Evolutionary conservation across 1,140 invertebrate genomes (phyloP).

Genomic region (Callitettix versicolor): DNA sequence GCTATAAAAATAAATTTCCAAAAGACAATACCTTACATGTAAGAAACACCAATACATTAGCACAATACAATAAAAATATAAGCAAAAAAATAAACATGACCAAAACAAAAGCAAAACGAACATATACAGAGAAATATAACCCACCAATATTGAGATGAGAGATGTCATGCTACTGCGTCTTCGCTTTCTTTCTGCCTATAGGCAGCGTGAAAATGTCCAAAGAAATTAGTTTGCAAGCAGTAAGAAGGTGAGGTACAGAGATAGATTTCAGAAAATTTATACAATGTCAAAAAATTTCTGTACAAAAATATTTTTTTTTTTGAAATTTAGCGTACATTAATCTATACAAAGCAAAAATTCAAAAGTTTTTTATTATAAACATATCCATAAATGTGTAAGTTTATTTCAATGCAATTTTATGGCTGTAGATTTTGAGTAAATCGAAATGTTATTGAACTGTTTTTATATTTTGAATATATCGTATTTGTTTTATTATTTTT

Average conservation of each 20-base stretch:
- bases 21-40: too few species aligned
- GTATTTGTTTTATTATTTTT: too few species aligned
- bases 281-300: neutral
- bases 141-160: slow-evolving; percentile 25
- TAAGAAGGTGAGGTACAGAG: neutral
- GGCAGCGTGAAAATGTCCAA: slow-evolving; percentile 17
- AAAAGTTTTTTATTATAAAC: too few species aligned
- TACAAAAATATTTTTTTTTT: neutral
- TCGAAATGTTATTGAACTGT: too few species aligned
- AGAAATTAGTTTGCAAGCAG: neutral
- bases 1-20: too few species aligned
- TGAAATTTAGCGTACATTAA: neutral
- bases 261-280: neutral
- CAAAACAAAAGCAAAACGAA: neutral
- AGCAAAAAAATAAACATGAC: slow-evolving; percentile 1
- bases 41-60: too few species aligned
- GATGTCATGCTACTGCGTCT: slow-evolving; percentile 25
- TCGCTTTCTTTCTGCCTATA: slow-evolving; percentile 23
- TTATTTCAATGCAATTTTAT: too few species aligned
- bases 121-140: slow-evolving; percentile 10
- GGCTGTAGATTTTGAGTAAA: too few species aligned
- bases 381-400: too few species aligned
- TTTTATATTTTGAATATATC: too few species aligned
- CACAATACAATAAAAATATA: too few species aligned
- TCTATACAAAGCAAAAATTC: neutral